Percentiles rank a stretch among this genome's conserved stretches.
Evolutionary conservation across 2,113 vertebrate species (phyloP).

Genomic region (Axis porcinus): DNA sequence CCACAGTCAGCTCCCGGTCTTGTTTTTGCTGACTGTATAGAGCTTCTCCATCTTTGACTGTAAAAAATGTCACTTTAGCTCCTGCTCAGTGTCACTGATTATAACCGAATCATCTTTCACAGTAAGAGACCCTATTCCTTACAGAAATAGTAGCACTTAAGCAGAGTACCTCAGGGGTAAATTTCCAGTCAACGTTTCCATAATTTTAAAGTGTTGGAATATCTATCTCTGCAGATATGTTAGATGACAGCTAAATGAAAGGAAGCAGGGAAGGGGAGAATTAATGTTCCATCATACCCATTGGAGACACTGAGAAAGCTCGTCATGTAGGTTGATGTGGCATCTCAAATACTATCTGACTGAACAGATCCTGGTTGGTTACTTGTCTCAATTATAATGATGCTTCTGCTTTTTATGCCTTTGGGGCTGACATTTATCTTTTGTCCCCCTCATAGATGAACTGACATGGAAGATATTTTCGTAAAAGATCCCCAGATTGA

Average conservation of each 20-base stretch:
- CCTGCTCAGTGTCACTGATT: not conserved
- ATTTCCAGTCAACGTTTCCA: not conserved
- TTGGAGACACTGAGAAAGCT: not conserved
- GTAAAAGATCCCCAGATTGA: not conserved
- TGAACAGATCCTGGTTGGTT: not conserved
- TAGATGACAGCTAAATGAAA: not conserved
- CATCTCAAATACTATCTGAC: not conserved
- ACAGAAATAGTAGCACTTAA: not conserved
- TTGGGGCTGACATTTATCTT: not conserved
- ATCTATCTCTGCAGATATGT: not conserved
- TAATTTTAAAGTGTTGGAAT: not conserved
- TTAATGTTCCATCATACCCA: not conserved
- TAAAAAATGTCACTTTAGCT: not conserved
- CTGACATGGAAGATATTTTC: not conserved
- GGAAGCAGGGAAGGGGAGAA: not conserved
- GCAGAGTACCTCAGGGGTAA: not conserved
- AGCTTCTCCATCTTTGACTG: no score
- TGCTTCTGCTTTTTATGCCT: not conserved
- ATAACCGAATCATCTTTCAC: not conserved
- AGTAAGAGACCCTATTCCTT: not conserved
- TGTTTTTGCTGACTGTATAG: no score
- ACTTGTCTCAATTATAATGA: not conserved
- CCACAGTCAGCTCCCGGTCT: no score
- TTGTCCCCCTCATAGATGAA: not conserved
- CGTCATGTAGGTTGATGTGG: not conserved